Base-by-base conservation (phyloP, 2,888 invertebrate species). In the Pseudococcus longispinus region DNA sequence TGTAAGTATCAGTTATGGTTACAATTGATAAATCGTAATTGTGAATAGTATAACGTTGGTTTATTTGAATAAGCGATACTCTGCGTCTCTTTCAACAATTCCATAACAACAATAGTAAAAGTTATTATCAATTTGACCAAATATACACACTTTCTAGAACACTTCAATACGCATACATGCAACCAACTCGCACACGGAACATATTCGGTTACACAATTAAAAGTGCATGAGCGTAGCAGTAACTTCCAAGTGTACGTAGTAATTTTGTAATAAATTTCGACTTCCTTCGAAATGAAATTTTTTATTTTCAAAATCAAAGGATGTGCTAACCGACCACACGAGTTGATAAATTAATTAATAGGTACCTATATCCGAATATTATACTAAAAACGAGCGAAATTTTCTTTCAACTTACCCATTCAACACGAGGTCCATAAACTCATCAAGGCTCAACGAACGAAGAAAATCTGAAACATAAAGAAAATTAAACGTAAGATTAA, bases 101-200 rank as follows among this genome's bases (percentile, higher is more conserved):
- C 20, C 42, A 20, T 42, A 42, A 80, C 23, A n/a, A 74, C 74
- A 80, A 80, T 42, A 80, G 77, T 80, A 80, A 80, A 80, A 42
- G 77, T 42, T 80, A 80, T 80, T 80, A 80, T 80, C 77, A 80
- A 80, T 80, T 42, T 23, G 20, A 42, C n/a, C 37, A 80, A 80
- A 80, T 80, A 42, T 80, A 80, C 5, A 80, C 23, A 80, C 77
- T 80, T 80, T 80, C 77, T 80, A 80, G 37, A 80, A 13, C 42
- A 80, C 77, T 20, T 20, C 9, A 77, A 15, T 37, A 77, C 37
- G 1, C 20, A 60, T 60, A n/a, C n/a, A 80, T 42, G 42, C 77
- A 80, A 20, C 42, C 77, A 20, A 29, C 20, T 37, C 13, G 42
- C 42, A 23, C 20, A 20, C 20, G 77, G 42, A 42, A 42, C 20